Base-by-base conservation (phyloP, 2,888 invertebrate species). In the Ferrisia virgata region DNA sequence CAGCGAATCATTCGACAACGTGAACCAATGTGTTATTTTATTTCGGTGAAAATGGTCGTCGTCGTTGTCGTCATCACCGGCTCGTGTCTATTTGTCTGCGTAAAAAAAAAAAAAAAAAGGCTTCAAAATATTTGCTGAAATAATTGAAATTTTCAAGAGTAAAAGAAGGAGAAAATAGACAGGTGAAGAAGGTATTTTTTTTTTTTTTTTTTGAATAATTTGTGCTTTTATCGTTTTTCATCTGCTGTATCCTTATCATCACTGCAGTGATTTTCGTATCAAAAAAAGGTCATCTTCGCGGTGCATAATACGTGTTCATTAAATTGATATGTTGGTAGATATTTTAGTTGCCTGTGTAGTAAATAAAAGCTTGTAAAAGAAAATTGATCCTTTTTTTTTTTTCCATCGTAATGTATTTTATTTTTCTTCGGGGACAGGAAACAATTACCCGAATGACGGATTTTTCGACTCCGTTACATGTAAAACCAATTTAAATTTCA, bases 351-450 rank as follows among this genome's bases (percentile, higher is more conserved):
- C 36, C 5, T 36, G 4, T 3, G 4, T 15, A 64, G 28, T 64
- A 64, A 28, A 28, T 28, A 64, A 64, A 64, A 64, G 28, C 64
- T 28, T 28, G 64, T 64, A 31, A 64, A 64, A 64, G 9, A 64
- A 64, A 28, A 28, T 64, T 64, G 28, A 64, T 64, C 64, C 31
- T 31, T 64, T 64, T 64, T 64, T 64, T 64, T 31, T 53, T n/a
- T n/a, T 39, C 39, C 39, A 8, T 39, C 53, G 53, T 18, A 47
- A 5, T 28, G 31, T 64, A 28, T 64, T 64, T 64, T 31, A 64
- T 64, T 64, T 64, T 64, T 64, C 64, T 64, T 64, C 64, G 64
- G 64, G 64, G 64, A 64, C 64, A 64, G 64, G 64, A 64, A 64
- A 64, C 64, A 64, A 64, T 64, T 64, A 64, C 64, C 64, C 64